phyloP scores from a whole-genome alignment of 2,888 invertebrate species.

The Maniola hyperantus region DNA sequence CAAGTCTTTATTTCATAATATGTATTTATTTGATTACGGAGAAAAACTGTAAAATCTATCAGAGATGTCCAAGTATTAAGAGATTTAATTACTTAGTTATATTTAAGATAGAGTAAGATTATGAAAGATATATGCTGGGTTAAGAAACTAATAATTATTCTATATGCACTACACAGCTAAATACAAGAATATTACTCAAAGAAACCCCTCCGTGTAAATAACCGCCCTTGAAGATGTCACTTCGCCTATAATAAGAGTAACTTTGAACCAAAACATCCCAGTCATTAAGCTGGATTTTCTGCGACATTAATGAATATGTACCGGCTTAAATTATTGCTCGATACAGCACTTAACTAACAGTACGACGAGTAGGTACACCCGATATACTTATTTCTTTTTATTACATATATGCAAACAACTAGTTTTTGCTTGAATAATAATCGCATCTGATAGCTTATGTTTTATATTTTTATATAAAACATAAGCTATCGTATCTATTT shows the following conservation, averaged over 20 bases:
- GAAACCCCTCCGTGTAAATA: constrained; percentile 46
- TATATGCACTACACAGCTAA: constrained; percentile 14
- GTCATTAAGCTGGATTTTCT: constrained; percentile 64
- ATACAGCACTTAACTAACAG: constrained; percentile 42
- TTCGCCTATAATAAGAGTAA: constrained; percentile 48
- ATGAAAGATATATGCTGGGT: background rate
- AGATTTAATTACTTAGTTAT: too few relatives aligned
- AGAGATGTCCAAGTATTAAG: too few relatives aligned
- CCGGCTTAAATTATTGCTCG: constrained; percentile 67
- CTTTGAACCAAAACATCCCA: constrained; percentile 53
- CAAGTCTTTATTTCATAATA: too few relatives aligned
- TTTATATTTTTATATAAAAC: too few relatives aligned
- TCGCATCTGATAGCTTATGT: too few relatives aligned
- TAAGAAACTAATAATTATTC: constrained; percentile 25
- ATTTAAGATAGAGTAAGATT: background rate
- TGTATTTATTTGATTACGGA: too few relatives aligned
- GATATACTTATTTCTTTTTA: background rate
- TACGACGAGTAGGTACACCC: background rate
- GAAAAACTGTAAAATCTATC: too few relatives aligned
- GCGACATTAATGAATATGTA: constrained; percentile 58
- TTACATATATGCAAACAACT: too few relatives aligned
- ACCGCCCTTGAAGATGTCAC: constrained; percentile 58
- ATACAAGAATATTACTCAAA: constrained; percentile 32
- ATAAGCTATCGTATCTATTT: too few relatives aligned
- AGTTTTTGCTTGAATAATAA: background rate